A percentile compares a stretch with the other conserved stretches of the same genome.
phyloP scores from a whole-genome alignment of 2,113 vertebrate species.

The Xenopus borealis region DNA sequence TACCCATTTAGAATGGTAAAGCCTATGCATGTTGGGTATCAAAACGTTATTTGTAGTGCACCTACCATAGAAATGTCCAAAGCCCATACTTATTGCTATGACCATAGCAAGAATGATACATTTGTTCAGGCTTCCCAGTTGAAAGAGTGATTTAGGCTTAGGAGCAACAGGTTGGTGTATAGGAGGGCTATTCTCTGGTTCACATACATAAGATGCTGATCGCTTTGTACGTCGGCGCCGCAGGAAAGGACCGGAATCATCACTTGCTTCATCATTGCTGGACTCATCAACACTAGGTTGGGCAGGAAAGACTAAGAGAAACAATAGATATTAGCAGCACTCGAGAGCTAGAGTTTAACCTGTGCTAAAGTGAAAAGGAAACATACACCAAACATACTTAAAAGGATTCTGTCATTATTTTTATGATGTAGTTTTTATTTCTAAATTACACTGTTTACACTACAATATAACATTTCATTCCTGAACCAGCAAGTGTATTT shows the following conservation, averaged over 20 bases:
- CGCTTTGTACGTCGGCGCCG: slow-evolving; percentile 77
- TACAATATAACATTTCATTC: too few species aligned
- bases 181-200: slow-evolving; percentile 51
- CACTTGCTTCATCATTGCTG: slow-evolving; percentile 73
- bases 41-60: not conserved
- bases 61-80: slow-evolving; percentile 88
- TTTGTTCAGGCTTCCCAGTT: slow-evolving; percentile 69
- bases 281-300: slow-evolving; percentile 62
- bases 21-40: not conserved
- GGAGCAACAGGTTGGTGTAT: slow-evolving; percentile 31
- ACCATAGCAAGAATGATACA: slow-evolving; percentile 82
- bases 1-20: not conserved
- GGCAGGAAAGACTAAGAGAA: slow-evolving; percentile 56
- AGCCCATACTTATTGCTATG: slow-evolving; percentile 85
- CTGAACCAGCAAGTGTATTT: too few species aligned
- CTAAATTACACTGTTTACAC: too few species aligned
- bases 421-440: too few species aligned
- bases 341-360: too few species aligned
- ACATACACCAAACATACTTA: too few species aligned
- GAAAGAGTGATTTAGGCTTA: slow-evolving; percentile 41
- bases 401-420: too few species aligned
- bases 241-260: slow-evolving; percentile 53
- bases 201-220: slow-evolving; percentile 58
- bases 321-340: too few species aligned
- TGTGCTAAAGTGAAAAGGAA: too few species aligned